A percentile compares a stretch with the other conserved stretches of the same genome.
Evolutionary conservation across 2,888 invertebrate species (phyloP).

Genomic region (Scelioninae gen. 1): DNA sequence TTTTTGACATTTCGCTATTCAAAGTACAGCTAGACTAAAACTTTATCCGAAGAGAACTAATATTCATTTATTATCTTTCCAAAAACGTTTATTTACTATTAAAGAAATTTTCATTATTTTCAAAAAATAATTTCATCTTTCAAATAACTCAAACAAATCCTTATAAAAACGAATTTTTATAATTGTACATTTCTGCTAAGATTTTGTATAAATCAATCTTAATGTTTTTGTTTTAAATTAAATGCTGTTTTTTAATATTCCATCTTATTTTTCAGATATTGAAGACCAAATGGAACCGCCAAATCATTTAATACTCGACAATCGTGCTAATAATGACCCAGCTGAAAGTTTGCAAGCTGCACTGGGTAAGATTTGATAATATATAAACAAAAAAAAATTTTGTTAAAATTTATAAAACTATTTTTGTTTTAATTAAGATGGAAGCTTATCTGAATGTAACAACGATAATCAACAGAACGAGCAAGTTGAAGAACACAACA

Average conservation of each 20-base stretch:
- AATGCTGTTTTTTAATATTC: neutral
- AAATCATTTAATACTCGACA: too few relatives aligned
- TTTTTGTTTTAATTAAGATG: too few relatives aligned
- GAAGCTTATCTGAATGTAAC: neutral
- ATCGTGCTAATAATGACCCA: too few relatives aligned
- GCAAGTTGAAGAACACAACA: neutral
- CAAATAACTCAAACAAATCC: neutral
- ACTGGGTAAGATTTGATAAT: too few relatives aligned
- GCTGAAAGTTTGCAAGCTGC: too few relatives aligned
- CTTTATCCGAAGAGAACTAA: neutral
- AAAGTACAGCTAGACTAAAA: neutral
- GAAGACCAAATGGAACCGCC: too few relatives aligned
- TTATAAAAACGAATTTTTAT: neutral
- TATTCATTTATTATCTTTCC: neutral
- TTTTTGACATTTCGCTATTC: neutral
- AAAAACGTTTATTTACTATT: neutral
- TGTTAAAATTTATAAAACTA: too few relatives aligned
- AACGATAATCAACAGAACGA: neutral
- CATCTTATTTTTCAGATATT: neutral
- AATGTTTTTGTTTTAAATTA: neutral
- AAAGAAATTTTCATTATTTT: neutral
- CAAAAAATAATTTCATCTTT: neutral
- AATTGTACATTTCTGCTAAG: neutral
- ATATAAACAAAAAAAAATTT: too few relatives aligned
- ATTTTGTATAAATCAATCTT: neutral